Conservation (phyloP, 2,113 vertebrate genomes). For the Grammomys dolichurus region DNA sequence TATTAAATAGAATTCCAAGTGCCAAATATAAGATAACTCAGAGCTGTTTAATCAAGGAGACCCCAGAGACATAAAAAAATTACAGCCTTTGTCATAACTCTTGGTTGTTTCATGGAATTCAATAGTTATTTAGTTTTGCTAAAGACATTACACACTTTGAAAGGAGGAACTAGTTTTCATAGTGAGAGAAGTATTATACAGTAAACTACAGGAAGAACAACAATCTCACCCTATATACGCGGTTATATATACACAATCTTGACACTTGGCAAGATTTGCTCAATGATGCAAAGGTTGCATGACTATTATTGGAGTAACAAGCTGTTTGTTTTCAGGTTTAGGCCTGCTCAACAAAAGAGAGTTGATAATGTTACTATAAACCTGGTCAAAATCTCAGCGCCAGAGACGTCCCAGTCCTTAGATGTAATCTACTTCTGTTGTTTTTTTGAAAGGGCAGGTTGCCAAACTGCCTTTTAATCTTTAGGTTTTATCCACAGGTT, state of each 20-base stretch:
- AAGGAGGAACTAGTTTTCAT: neutral
- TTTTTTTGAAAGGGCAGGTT: neutral
- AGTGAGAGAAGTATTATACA: neutral
- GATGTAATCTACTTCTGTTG: neutral
- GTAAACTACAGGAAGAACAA: neutral
- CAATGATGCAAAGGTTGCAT: neutral
- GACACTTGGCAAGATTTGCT: too few species aligned
- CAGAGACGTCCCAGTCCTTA: too few species aligned
- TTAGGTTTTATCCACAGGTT: too few species aligned
- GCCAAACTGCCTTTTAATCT: neutral
- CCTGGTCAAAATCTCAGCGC: neutral
- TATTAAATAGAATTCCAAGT: neutral
- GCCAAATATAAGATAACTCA: neutral
- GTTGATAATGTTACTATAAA: neutral
- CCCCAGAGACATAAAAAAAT: neutral
- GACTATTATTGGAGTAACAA: neutral
- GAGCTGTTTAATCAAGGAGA: neutral
- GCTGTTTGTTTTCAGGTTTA: neutral
- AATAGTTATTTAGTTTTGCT: too few species aligned
- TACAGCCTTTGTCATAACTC: neutral
- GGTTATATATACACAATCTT: too few species aligned
- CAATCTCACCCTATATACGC: neutral
- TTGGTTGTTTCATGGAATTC: neutral
- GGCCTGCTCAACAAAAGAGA: neutral
- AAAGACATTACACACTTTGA: neutral